Base-by-base conservation (phyloP, 2,888 invertebrate species). In the Cheilosia variabilis region DNA sequence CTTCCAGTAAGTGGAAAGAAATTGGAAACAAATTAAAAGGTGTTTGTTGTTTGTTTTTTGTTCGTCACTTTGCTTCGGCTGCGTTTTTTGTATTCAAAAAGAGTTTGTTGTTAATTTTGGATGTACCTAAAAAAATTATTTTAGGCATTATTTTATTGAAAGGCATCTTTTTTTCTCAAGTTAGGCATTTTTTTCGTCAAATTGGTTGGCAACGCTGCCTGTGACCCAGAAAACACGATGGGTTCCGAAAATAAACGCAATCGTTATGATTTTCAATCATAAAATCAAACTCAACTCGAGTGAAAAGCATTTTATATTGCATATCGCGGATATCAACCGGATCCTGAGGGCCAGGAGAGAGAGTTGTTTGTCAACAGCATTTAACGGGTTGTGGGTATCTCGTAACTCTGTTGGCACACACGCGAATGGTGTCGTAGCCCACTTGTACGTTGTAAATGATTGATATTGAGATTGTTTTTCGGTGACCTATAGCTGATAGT, bases 191-290 rank as follows among this genome's bases (percentile, higher is more conserved):
- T n/a, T n/a, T n/a, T n/a, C n/a, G n/a, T n/a, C n/a, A n/a, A n/a
- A n/a, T n/a, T n/a, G n/a, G n/a, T n/a, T n/a, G n/a, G n/a, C n/a
- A n/a, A n/a, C n/a, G n/a, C n/a, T n/a, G n/a, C n/a, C 17, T 72
- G 73, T 83, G 83, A 83, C 73, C 79, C 68, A 73, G 60, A 76
- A 68, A 72, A 52, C 27, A 60, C 55, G 60, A 72, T 62, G 68
- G 73, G 45, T 57, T 82, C n/a, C 37, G 55, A 79, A 73, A 79
- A 83, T 57, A 83, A 83, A 79, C 83, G 66, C 73, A 83, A 79
- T 73, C 83, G 63, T 73, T 79, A 83, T 79, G 83, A 79, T 68
- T 79, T 83, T 62, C 83, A 83, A 83, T 83, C 83, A 68, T 69
- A 79, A 72, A 83, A 83, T 73, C 62, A 57, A 82, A 82, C 72